Conservation (phyloP, 2,797 vertebrate species). For the Falco concolor region DNA sequence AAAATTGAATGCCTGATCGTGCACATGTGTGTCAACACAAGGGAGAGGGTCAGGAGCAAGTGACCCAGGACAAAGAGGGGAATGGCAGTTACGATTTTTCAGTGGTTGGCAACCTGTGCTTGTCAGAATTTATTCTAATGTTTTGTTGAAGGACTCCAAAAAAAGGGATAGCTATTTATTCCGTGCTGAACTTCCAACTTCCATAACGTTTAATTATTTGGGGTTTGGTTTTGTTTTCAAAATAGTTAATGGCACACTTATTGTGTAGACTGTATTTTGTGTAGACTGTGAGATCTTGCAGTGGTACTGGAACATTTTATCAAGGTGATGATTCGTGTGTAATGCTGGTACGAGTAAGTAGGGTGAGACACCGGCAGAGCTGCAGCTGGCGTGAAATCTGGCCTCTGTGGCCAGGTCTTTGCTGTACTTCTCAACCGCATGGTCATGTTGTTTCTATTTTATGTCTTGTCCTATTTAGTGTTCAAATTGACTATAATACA, state of each 20-base stretch:
- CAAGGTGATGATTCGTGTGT: background rate
- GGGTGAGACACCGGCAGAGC: background rate
- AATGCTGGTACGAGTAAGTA: background rate
- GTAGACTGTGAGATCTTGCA: background rate
- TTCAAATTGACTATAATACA: background rate
- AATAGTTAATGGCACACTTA: background rate
- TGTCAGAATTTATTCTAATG: background rate
- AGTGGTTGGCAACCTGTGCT: background rate
- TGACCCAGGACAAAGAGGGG: background rate
- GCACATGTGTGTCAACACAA: background rate
- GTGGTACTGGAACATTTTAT: background rate
- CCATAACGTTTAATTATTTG: background rate
- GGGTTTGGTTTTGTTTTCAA: fast-evolving
- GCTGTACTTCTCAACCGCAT: background rate
- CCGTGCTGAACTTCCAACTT: background rate
- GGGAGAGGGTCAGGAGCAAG: background rate
- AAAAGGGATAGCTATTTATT: background rate
- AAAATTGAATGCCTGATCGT: background rate
- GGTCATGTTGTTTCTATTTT: background rate
- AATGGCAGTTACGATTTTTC: background rate
- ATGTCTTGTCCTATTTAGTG: background rate
- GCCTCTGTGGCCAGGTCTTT: background rate
- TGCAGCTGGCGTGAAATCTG: background rate
- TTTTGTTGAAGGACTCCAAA: background rate
- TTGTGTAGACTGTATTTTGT: background rate